Evolutionary conservation across 2,888 invertebrate species (phyloP).

Genomic region (Odontocolon sp.): DNA sequence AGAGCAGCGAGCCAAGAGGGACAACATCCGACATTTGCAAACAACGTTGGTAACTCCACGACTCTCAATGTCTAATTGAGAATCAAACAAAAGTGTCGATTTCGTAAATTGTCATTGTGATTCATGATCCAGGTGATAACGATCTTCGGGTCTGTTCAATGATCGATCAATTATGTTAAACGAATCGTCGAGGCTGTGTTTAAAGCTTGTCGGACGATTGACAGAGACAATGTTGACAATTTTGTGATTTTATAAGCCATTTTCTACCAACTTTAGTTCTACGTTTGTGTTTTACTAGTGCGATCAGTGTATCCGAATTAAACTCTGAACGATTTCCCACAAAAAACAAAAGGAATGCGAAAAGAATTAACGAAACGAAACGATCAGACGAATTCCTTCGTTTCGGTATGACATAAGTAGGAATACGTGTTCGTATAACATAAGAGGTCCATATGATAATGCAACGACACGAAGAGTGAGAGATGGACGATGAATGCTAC

Average conservation of each 20-base stretch:
- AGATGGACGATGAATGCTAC: neutral
- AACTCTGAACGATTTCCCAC: neutral
- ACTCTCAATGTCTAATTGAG: constrained; percentile 54
- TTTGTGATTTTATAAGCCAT: constrained; percentile 71
- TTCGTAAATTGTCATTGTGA: neutral
- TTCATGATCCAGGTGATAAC: neutral
- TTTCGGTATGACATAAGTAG: constrained; percentile 16
- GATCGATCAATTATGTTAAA: neutral
- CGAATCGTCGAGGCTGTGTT: neutral
- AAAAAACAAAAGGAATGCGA: neutral
- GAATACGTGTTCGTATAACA: constrained; percentile 1
- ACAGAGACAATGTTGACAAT: constrained; percentile 7
- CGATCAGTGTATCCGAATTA: neutral
- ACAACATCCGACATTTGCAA: constrained; percentile 73
- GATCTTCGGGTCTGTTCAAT: neutral
- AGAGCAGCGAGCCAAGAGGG: constrained; percentile 69
- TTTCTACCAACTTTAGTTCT: constrained; percentile 68
- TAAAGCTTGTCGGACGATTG: neutral
- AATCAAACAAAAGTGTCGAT: neutral
- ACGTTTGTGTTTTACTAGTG: neutral
- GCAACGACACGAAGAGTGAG: constrained; percentile 24
- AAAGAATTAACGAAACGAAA: constrained; percentile 37
- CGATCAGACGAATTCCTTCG: neutral
- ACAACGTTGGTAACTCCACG: constrained; percentile 71
- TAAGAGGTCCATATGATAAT: constrained; percentile 17